Evolutionary conservation across 2,113 vertebrate species (phyloP).

Genomic region (Dissostichus mawsoni): DNA sequence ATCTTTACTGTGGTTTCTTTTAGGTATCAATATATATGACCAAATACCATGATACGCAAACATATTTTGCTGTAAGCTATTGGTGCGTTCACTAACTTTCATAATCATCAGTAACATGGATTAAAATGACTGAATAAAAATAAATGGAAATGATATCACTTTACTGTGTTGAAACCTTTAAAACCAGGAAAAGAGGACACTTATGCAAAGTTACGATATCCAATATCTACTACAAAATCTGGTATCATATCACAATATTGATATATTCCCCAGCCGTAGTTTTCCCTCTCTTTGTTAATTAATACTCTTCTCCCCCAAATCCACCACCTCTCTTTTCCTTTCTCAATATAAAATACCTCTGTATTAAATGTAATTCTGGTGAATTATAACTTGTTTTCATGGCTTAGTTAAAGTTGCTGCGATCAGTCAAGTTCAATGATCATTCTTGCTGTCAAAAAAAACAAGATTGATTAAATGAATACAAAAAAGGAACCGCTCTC

Average conservation of each 20-base stretch:
- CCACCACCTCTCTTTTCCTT: not conserved
- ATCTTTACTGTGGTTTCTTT: not conserved
- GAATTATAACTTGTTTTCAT: constrained; percentile 13
- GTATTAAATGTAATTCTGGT: constrained; percentile 14
- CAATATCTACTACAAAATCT: too few species aligned
- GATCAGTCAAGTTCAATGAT: not conserved
- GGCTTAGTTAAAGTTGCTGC: not conserved
- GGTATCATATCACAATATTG: too few species aligned
- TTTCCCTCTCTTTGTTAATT: constrained; percentile 1
- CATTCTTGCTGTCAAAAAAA: not conserved
- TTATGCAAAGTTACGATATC: too few species aligned
- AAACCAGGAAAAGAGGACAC: too few species aligned
- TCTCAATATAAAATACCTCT: constrained; percentile 3
- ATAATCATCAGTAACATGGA: too few species aligned
- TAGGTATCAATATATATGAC: too few species aligned
- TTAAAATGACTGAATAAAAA: too few species aligned
- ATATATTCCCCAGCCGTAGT: not conserved
- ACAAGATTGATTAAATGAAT: not conserved
- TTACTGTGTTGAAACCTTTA: too few species aligned
- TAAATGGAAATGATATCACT: too few species aligned
- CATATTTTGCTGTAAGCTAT: too few species aligned
- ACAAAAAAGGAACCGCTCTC: not conserved
- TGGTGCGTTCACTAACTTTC: too few species aligned
- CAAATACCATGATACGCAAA: too few species aligned
- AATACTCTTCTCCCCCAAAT: not conserved